A percentile compares a stretch with the other conserved stretches of the same genome.
phyloP scores from a whole-genome alignment of 2,797 vertebrate genomes.

The Sternotherus odoratus region DNA sequence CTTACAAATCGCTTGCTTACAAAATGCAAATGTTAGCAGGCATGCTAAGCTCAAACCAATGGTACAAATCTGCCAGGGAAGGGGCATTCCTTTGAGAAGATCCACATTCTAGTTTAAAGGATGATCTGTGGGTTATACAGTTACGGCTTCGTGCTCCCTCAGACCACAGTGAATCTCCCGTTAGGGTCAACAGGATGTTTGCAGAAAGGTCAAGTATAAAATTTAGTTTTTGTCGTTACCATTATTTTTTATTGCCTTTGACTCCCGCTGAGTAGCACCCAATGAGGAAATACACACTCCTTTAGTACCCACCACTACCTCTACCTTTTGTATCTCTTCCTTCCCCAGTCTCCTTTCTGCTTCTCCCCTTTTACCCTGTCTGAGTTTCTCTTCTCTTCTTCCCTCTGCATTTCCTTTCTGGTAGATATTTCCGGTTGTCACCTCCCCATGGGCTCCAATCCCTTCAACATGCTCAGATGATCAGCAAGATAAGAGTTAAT shows the following conservation, averaged over 20 bases:
- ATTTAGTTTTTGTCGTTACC: not conserved
- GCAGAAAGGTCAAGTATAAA: not conserved
- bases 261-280: not conserved
- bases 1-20: not conserved
- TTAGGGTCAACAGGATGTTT: not conserved
- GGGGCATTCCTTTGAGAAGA: not conserved
- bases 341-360: not conserved
- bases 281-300: not conserved
- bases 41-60: not conserved
- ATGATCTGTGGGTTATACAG: not conserved
- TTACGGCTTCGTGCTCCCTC: not conserved
- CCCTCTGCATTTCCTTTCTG: not conserved
- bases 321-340: not conserved
- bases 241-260: not conserved
- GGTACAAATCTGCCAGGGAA: not conserved
- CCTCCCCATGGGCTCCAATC: not conserved
- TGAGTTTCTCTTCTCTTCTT: not conserved
- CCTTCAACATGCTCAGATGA: accelerated
- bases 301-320: accelerated
- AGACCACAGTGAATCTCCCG: not conserved
- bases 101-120: not conserved
- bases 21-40: not conserved
- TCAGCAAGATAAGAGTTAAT: not conserved
- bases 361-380: not conserved
- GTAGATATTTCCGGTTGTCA: accelerated